These are phyloP conservation scores for Bubalus kerabau DNA, from an alignment of 2,113 vertebrate genomes.

Conservation along the genomic window DNA sequence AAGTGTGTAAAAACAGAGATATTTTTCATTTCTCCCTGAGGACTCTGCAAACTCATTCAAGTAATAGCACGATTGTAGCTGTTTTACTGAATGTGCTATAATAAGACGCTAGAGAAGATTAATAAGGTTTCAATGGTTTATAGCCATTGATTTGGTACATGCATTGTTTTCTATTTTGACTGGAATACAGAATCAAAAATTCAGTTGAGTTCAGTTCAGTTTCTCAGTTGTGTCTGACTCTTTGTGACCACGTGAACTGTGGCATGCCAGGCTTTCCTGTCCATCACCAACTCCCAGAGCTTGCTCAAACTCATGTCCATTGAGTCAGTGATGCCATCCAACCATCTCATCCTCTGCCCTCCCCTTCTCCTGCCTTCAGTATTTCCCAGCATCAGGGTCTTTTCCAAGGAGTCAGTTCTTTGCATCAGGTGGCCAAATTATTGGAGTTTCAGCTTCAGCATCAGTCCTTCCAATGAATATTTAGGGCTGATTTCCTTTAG, in stretches of 20 bases:
- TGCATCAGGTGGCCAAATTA: neutral
- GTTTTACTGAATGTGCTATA: neutral
- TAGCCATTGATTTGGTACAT: neutral
- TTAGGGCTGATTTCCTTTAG: neutral
- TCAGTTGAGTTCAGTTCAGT: neutral
- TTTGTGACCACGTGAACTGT: accelerated
- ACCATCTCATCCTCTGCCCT: neutral
- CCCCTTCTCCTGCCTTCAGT: neutral
- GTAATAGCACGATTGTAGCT: neutral
- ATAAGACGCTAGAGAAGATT: neutral
- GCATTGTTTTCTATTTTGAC: neutral
- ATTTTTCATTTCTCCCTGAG: neutral
- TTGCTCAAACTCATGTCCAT: neutral
- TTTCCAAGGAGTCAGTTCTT: neutral
- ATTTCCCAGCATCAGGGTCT: neutral
- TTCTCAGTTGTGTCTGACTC: neutral
- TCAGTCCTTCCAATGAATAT: neutral
- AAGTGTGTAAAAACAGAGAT: neutral
- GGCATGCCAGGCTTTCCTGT: neutral
- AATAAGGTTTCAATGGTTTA: neutral
- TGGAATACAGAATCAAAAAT: neutral
- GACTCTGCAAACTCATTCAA: neutral
- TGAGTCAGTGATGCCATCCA: neutral
- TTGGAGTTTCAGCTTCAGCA: neutral
- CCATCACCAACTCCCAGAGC: neutral